Evolutionary conservation across 1,140 invertebrate species (phyloP).

Genomic region (Ips typographus): DNA sequence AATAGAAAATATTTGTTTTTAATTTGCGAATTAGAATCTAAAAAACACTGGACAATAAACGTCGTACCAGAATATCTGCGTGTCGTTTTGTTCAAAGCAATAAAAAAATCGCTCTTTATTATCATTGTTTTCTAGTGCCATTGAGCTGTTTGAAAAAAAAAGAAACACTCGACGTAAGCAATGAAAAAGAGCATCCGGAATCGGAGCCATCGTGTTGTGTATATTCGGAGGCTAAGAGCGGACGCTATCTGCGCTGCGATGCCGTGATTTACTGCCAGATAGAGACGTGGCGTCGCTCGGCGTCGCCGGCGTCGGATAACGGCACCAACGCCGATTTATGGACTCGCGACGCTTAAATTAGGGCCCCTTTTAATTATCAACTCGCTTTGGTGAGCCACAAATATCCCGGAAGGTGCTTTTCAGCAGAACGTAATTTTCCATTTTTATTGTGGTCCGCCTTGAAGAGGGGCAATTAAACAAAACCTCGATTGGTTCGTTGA

Average conservation of each 20-base stretch:
- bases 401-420: slow-evolving; percentile 7
- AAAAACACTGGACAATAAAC: too few relatives aligned
- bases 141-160: neutral
- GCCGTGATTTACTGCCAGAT: slow-evolving; percentile 29
- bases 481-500: too few relatives aligned
- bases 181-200: slow-evolving; percentile 28
- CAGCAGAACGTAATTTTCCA: too few relatives aligned
- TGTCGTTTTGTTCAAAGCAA: too few relatives aligned
- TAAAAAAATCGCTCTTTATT: too few relatives aligned
- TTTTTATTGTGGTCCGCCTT: too few relatives aligned
- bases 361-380: slow-evolving; percentile 19
- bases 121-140: too few relatives aligned
- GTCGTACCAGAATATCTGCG: too few relatives aligned
- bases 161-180: slow-evolving; percentile 16
- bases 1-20: too few relatives aligned
- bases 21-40: too few relatives aligned
- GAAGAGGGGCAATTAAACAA: too few relatives aligned
- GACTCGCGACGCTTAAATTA: slow-evolving; percentile 21
- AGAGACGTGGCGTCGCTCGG: slow-evolving; percentile 24
- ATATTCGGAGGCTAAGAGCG: slow-evolving; percentile 27
- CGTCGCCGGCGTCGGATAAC: slow-evolving; percentile 20
- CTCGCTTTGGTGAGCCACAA: slow-evolving; percentile 5
- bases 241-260: slow-evolving; percentile 27
- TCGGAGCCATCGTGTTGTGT: slow-evolving; percentile 23
- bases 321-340: slow-evolving; percentile 21